These are phyloP conservation scores for Diorhabda sublineata DNA, from an alignment of 1,140 invertebrate species.

Conservation along the genomic window DNA sequence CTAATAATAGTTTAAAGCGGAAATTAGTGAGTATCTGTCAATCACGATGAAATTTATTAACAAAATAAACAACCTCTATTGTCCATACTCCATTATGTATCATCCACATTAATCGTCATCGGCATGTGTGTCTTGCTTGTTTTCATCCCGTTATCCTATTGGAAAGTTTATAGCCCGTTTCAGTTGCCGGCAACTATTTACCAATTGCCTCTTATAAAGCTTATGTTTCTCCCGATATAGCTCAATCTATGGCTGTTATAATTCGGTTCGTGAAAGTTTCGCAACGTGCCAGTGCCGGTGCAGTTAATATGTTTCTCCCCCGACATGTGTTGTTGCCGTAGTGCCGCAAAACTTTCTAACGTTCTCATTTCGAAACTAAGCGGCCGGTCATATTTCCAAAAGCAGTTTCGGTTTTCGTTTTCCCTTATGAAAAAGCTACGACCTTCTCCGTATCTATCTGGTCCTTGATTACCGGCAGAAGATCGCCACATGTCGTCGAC, in stretches of 20 bases:
- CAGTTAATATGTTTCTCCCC: constrained; percentile 32
- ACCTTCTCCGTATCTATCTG: not conserved
- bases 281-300: constrained; percentile 26
- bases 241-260: constrained; percentile 37
- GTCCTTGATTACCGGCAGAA: constrained; percentile 19
- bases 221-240: constrained; percentile 20
- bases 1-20: too few relatives aligned
- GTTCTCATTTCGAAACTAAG: constrained; percentile 14
- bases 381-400: constrained; percentile 11
- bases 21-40: too few relatives aligned
- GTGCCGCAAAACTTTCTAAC: constrained; percentile 7
- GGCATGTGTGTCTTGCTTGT: too few relatives aligned
- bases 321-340: constrained; percentile 19
- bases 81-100: too few relatives aligned
- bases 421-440: not conserved
- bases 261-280: constrained; percentile 31
- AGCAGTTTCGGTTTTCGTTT: constrained; percentile 7
- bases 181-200: not conserved
- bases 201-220: constrained; percentile 1
- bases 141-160: not conserved
- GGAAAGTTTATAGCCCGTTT: not conserved
- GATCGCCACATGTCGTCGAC: constrained; percentile 19
- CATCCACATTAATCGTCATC: too few relatives aligned
- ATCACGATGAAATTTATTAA: too few relatives aligned
- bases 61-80: too few relatives aligned